Conservation (phyloP, 2,797 vertebrate genomes). For the Silurus lanzhouensis region DNA sequence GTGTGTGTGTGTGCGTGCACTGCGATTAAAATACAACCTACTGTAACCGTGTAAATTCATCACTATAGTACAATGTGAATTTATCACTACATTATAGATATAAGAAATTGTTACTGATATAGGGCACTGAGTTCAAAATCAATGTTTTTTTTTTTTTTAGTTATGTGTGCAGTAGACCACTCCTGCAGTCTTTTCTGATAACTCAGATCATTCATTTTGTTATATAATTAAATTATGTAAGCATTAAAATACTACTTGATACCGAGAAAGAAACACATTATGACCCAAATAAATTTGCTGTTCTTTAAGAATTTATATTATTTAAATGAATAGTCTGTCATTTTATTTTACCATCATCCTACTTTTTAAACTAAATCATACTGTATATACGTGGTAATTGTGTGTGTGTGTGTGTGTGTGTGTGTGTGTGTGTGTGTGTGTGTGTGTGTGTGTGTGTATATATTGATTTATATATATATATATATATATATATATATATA, state of each 20-base stretch:
- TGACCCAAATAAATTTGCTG: background rate
- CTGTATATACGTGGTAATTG: background rate
- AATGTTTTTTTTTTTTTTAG: constrained; percentile 24
- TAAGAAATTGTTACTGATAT: constrained; percentile 41
- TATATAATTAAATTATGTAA: constrained; percentile 3
- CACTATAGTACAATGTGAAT: constrained; percentile 16
- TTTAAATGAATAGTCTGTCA: background rate
- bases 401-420: background rate
- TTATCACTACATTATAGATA: constrained; percentile 41
- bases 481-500: too few relatives aligned
- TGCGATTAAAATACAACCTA: constrained; percentile 59
- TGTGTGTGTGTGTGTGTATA: too few relatives aligned
- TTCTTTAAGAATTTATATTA: background rate
- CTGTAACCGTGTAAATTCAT: constrained; percentile 41
- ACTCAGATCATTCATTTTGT: constrained; percentile 36
- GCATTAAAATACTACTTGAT: background rate
- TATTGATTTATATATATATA: too few relatives aligned
- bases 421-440: too few relatives aligned
- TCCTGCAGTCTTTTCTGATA: constrained; percentile 20
- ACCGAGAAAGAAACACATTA: background rate
- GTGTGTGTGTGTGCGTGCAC: constrained; percentile 27
- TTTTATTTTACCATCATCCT: background rate
- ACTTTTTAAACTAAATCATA: background rate
- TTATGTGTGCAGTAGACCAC: constrained; percentile 17
- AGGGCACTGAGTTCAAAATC: constrained; percentile 35